These are phyloP conservation scores for Ommatoiulus sabulosus DNA, from an alignment of 2,888 invertebrate species.

Conservation along the genomic window DNA sequence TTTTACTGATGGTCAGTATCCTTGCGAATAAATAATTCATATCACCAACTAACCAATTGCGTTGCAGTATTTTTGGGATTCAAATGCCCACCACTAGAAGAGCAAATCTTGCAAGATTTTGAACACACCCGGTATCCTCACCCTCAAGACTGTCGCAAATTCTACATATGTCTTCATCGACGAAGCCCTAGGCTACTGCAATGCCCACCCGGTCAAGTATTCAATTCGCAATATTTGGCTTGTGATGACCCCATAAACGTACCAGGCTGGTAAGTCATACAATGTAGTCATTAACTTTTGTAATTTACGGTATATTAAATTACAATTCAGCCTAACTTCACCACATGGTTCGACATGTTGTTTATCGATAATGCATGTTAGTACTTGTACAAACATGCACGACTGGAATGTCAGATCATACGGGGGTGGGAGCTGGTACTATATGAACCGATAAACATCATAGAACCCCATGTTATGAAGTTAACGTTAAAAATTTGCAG, in stretches of 20 bases:
- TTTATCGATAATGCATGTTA: background rate
- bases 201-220: slow-evolving; percentile 65
- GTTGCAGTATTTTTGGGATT: slow-evolving; percentile 55
- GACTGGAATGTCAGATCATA: background rate
- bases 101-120: slow-evolving; percentile 51
- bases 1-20: background rate
- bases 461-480: background rate
- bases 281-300: background rate
- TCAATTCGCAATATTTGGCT: slow-evolving; percentile 64
- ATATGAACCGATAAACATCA: background rate
- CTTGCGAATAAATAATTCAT: background rate
- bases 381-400: too few species aligned
- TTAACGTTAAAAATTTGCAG: background rate
- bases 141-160: slow-evolving; percentile 59
- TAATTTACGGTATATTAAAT: background rate
- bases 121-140: slow-evolving; percentile 59
- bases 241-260: slow-evolving; percentile 66
- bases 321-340: background rate
- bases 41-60: background rate
- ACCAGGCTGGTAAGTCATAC: slow-evolving; percentile 65
- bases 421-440: too few species aligned
- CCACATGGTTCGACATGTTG: background rate
- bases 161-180: slow-evolving; percentile 59
- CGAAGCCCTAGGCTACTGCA: slow-evolving; percentile 62
- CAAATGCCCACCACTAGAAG: slow-evolving; percentile 53